Base-by-base conservation (phyloP, 2,113 vertebrate species). In the Garra rufa region DNA sequence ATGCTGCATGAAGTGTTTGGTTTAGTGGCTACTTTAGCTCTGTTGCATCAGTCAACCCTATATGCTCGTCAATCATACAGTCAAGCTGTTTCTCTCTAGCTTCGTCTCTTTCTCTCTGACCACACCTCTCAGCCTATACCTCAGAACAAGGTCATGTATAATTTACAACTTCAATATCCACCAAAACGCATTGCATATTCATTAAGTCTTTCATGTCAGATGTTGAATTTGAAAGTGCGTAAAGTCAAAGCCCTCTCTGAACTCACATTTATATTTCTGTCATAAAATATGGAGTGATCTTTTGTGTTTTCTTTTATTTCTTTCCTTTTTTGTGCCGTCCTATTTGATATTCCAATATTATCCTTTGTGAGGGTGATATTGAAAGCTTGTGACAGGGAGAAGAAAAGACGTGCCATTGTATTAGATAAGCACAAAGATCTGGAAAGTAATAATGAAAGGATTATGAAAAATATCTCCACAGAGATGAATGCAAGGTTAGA, bases 191-290 rank as follows among this genome's bases (percentile, higher is more conserved):
- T 85, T 87, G 81, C 76, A 85, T 85, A 83, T 85, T 89, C 76
- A 87, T 88, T 57, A 63, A 65, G 52, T 57, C 88, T 87, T 85
- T 87, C 80, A 78, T 88, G 88, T 88, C 13, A 48, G 83, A 59
- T 87, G 87, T 52, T 85, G 52, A 75, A 89, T 82, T 65, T 57
- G 34, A 85, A 87, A 82, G 65, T 11, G 61, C 44, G 19, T 77
- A 48, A 50, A 52, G 61, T 82, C 48, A 61, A 82, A 87, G 48
- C 73, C 14, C 43, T n/a, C 71, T 10, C 71, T 48, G 76, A 57
- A 57, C 81, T 81, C 74, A 38, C n/a, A 26, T 88, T 80, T 79
- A 85, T 82, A 52, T 59, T 26, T 69, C 41, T 83, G 21, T 57
- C 59, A 44, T 34, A 63, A 85, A 80, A 73, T 73, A 52, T 46